Percentiles rank a stretch among this genome's conserved stretches.
phyloP scores from a whole-genome alignment of 2,113 vertebrate species.

The Phrynosoma platyrhinos region DNA sequence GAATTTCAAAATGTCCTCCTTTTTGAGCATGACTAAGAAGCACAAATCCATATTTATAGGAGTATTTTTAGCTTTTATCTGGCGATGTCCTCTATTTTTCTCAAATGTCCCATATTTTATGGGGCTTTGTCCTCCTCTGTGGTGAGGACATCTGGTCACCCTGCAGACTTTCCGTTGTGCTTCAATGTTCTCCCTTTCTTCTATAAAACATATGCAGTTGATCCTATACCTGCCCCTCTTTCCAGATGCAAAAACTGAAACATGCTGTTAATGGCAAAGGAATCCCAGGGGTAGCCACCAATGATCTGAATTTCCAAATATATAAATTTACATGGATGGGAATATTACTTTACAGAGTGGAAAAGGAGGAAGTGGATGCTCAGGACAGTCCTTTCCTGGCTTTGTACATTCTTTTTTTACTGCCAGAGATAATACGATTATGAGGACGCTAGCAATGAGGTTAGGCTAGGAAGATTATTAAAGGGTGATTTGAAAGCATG shows the following conservation, averaged over 20 bases:
- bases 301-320: not conserved
- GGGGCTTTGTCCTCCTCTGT: too few species aligned
- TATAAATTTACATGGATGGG: not conserved
- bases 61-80: too few species aligned
- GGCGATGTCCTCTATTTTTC: too few species aligned
- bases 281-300: not conserved
- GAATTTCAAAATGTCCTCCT: too few species aligned
- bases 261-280: not conserved
- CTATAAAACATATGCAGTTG: too few species aligned
- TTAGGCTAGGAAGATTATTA: not conserved
- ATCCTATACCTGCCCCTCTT: not conserved
- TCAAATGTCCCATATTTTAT: too few species aligned
- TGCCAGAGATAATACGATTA: constrained; percentile 34
- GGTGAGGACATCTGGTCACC: too few species aligned
- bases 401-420: constrained; percentile 12
- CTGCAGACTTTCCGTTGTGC: too few species aligned
- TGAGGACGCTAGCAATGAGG: not conserved
- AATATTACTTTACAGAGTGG: not conserved
- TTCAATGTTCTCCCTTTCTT: too few species aligned
- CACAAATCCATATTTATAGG: too few species aligned
- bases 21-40: too few species aligned
- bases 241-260: not conserved
- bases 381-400: not conserved
- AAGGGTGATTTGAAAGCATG: not conserved
- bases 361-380: too few species aligned